These are phyloP conservation scores for Neogale vison DNA, from an alignment of 2,113 vertebrate species.

Conservation along the genomic window DNA sequence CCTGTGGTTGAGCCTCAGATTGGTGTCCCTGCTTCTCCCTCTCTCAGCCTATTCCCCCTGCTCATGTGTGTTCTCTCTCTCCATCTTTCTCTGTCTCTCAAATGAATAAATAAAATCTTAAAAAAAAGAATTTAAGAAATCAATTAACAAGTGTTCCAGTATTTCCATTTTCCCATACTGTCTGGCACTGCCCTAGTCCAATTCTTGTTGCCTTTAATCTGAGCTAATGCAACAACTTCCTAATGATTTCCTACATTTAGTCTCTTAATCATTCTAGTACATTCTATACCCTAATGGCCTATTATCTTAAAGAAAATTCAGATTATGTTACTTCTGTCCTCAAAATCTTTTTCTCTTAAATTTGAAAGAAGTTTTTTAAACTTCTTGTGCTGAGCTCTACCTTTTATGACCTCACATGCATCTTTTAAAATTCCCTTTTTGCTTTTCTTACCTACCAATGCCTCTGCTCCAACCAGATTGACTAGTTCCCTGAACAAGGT, in stretches of 20 bases:
- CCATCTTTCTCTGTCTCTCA: neutral
- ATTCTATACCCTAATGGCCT: neutral
- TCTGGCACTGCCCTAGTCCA: neutral
- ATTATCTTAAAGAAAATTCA: neutral
- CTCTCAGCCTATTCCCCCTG: neutral
- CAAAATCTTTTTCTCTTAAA: neutral
- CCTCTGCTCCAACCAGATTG: neutral
- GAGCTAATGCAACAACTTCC: neutral
- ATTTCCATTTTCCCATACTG: neutral
- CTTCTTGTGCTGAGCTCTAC: neutral
- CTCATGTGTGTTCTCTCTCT: neutral
- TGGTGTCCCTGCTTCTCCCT: neutral
- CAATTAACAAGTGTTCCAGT: neutral
- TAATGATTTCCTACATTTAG: neutral
- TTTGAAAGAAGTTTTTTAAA: neutral
- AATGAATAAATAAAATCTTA: neutral
- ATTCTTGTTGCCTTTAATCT: neutral
- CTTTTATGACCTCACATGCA: neutral
- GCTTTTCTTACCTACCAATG: neutral
- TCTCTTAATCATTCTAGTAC: neutral
- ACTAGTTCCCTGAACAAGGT: neutral
- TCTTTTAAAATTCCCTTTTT: neutral
- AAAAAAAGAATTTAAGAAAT: neutral
- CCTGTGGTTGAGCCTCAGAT: neutral
- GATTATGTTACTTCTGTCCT: neutral